Evolutionary conservation across 2,888 invertebrate species (phyloP).

Genomic region (Sicus ferrugineus): DNA sequence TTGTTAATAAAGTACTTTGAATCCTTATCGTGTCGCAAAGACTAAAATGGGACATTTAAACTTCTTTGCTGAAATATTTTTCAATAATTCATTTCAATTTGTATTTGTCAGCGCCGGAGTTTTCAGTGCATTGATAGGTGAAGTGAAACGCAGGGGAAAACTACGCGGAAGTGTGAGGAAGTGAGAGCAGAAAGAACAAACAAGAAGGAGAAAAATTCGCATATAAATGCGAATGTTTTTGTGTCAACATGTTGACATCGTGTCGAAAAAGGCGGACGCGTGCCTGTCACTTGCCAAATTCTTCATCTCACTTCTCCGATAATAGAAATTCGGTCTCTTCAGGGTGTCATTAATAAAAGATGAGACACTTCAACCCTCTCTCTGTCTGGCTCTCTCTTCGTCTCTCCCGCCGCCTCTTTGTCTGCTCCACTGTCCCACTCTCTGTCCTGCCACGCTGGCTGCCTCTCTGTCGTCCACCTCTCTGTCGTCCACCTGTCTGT

Average conservation of each 20-base stretch:
- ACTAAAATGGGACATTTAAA: too few relatives aligned
- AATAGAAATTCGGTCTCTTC: too few relatives aligned
- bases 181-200: neutral
- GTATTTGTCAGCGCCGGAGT: neutral
- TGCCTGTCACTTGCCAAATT: neutral
- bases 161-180: neutral
- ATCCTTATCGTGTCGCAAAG: too few relatives aligned
- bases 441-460: neutral
- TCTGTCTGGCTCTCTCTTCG: neutral
- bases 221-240: neutral
- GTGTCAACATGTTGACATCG: constrained; percentile 13
- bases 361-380: neutral
- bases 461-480: neutral
- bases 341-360: constrained; percentile 17
- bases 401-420: too few relatives aligned
- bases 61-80: too few relatives aligned
- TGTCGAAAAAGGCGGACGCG: constrained; percentile 6
- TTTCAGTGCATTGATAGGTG: neutral
- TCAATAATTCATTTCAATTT: neutral
- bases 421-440: neutral
- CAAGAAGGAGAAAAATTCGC: neutral
- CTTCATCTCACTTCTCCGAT: neutral
- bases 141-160: neutral
- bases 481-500: neutral
- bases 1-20: too few relatives aligned